These are phyloP conservation scores for Sebastes fasciatus DNA, from an alignment of 2,113 vertebrate genomes.

Conservation along the genomic window DNA sequence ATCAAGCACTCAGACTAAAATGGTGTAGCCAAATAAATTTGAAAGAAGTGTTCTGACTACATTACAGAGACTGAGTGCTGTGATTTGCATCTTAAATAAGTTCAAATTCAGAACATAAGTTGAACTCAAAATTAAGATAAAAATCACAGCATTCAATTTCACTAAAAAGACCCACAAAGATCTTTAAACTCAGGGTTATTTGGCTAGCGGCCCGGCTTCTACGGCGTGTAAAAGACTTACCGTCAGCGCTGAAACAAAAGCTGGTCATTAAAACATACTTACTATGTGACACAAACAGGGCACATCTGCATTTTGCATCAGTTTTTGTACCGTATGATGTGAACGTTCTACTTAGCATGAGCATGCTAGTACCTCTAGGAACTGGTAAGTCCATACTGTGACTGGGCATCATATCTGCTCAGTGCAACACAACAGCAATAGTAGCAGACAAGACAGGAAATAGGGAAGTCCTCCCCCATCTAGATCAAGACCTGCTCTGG, in stretches of 20 bases:
- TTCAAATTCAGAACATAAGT: neutral
- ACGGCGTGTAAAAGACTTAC: slow-evolving; percentile 76
- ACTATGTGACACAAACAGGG: slow-evolving; percentile 67
- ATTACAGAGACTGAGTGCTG: slow-evolving; percentile 2
- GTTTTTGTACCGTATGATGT: slow-evolving; percentile 49
- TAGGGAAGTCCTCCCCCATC: slow-evolving; percentile 73
- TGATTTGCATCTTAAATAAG: neutral
- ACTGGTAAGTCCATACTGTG: slow-evolving; percentile 91
- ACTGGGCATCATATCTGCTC: slow-evolving; percentile 87
- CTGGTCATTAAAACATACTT: slow-evolving; percentile 76
- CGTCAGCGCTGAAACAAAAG: slow-evolving; percentile 71
- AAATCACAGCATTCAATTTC: slow-evolving; percentile 20
- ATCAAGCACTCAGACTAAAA: neutral
- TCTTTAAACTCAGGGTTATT: neutral
- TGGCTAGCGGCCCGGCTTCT: slow-evolving; percentile 1
- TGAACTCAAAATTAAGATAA: neutral
- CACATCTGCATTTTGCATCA: slow-evolving; percentile 31
- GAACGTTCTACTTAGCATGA: slow-evolving; percentile 74
- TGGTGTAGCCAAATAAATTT: slow-evolving; percentile 9
- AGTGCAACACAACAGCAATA: slow-evolving; percentile 87
- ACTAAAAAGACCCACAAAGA: slow-evolving; percentile 6
- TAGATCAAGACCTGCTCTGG: slow-evolving; percentile 74
- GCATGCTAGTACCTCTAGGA: slow-evolving; percentile 87
- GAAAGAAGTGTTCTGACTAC: slow-evolving; percentile 10
- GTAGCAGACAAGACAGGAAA: slow-evolving; percentile 89